Base-by-base conservation (phyloP, 2,888 invertebrate genomes). In the Cosmopolites sordidus region DNA sequence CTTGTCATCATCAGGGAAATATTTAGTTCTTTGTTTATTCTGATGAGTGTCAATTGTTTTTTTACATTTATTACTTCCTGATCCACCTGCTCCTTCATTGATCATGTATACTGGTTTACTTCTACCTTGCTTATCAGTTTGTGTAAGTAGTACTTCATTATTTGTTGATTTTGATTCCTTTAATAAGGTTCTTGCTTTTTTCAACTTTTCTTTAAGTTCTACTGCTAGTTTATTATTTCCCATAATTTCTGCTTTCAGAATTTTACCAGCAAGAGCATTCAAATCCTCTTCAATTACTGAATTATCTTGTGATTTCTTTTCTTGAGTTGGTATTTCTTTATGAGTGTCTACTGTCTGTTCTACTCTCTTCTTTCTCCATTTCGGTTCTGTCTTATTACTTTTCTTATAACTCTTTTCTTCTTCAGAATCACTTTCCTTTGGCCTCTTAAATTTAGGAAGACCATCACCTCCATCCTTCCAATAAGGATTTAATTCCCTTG, bases 211-310 rank as follows among this genome's bases (percentile, higher is more conserved):
- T 73, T 89, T 90, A 41, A 96, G 75, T 67, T 89, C 81, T 30
- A 73, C 69, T 0, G 86, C 86, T 48, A 87, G 70, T 58, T 81
- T 80, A 68, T 71, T 75, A 69, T 96, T 85, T 14, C 94, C 96
- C 79, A 93, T 82, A 63, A 99, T 83, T 80, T 98, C 95, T 11
- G 97, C 96, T 77, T 94, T 94, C 0, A 98, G 77, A 58, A 95
- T 82, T 75, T 89, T 92, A 1, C 96, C 93, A 37, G 86, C 92
- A 38, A 99, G 72, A 63, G 86, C 84, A 75, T 98, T 99, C 80
- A 94, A 83, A 72, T 97, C 89, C 8, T 22, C 22, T 61, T 90
- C 87, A 40, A 84, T 44, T n/a, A 48, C 33, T 33, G 44, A 27
- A 38, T 43, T 43, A 39, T 50, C 38, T 17, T 12, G 18, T 16